Percentiles rank a stretch among this genome's conserved stretches.
phyloP scores from a whole-genome alignment of 2,797 vertebrate species.

The Eutrigla gurnardus region DNA sequence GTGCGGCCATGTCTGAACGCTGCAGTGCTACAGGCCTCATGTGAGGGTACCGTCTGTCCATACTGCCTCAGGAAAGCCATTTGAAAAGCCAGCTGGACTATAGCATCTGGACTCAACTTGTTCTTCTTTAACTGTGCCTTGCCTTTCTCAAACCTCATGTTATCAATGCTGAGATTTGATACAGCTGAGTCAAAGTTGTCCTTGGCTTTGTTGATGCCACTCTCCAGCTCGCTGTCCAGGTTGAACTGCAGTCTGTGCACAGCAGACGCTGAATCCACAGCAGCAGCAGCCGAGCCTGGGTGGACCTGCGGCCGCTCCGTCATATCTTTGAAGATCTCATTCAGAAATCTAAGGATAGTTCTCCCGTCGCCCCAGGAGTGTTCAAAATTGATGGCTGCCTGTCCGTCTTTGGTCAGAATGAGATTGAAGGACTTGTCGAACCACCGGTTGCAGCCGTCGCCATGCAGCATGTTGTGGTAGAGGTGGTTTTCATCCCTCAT shows the following conservation, averaged over 20 bases:
- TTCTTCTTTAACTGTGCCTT: slow-evolving; percentile 93
- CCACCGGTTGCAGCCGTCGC: slow-evolving; percentile 95
- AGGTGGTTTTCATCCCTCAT: slow-evolving; percentile 87
- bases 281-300: slow-evolving; percentile 80
- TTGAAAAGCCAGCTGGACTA: slow-evolving; percentile 94
- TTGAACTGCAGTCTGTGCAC: slow-evolving; percentile 90
- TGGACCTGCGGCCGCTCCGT: slow-evolving; percentile 85
- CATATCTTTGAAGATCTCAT: slow-evolving; percentile 94
- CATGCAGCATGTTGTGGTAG: slow-evolving; percentile 95
- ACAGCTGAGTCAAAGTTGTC: slow-evolving; percentile 87
- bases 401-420: slow-evolving; percentile 90
- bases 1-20: slow-evolving; percentile 97
- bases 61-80: slow-evolving; percentile 95
- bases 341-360: slow-evolving; percentile 94
- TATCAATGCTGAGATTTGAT: slow-evolving; percentile 86
- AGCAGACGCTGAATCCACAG: slow-evolving; percentile 82
- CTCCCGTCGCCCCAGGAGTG: slow-evolving; percentile 98
- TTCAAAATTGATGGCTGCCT: slow-evolving; percentile 93
- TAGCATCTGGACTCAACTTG: slow-evolving; percentile 93
- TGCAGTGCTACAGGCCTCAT: slow-evolving; percentile 97
- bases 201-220: slow-evolving; percentile 87
- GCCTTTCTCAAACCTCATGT: slow-evolving; percentile 89
- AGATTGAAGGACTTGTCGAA: slow-evolving; percentile 97
- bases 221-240: slow-evolving; percentile 86
- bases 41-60: slow-evolving; percentile 90